Base-by-base conservation (phyloP, 2,113 vertebrate genomes). In the Lampris incognitus region DNA sequence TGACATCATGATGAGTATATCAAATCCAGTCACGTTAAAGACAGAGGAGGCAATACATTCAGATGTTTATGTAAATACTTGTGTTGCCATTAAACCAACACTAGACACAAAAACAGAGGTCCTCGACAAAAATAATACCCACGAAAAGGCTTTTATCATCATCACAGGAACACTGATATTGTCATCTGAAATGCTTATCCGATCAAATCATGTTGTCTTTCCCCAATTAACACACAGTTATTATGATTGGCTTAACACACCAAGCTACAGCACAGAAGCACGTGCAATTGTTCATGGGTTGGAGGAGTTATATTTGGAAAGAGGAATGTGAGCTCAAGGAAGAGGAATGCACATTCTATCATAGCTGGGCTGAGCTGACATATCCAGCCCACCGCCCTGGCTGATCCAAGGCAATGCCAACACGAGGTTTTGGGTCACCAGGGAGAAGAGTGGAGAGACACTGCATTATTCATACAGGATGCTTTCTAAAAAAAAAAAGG, bases 381-480 rank as follows among this genome's bases (percentile, higher is more conserved):
- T 71, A 78, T 88, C 66, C 74, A 66, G 7, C 64, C 64, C 5
- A 62, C 39, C 82, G 73, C 46, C 58, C 11, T 68, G 54, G 11
- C 60, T 80, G 40, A 84, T 78, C 74, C 58, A 44, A 68, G 64
- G 61, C 6, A 1, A 77, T 77, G 62, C 67, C 68, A 73, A 67
- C 11, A 8, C 52, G 78, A 84, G 74, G 61, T 56, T 88, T 77
- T 74, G 38, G 61, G 85, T 66, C 63, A 84, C 60, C 54, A 42
- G 72, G 37, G 66, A 75, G 58, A 57, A 79, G 65, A 85, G 67
- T 50, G 69, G 61, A 67, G 78, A 81, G 38, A 52, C 9, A 40
- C 40, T 88, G 56, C 13, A 87, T 89, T 82, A 89, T 89, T 90
- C 39, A 91, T 86, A n/a, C 54, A 41, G 81, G 76, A 84, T 81